Evolutionary conservation across 1,140 invertebrate genomes (phyloP).

Genomic region (Drosophila melanica): DNA sequence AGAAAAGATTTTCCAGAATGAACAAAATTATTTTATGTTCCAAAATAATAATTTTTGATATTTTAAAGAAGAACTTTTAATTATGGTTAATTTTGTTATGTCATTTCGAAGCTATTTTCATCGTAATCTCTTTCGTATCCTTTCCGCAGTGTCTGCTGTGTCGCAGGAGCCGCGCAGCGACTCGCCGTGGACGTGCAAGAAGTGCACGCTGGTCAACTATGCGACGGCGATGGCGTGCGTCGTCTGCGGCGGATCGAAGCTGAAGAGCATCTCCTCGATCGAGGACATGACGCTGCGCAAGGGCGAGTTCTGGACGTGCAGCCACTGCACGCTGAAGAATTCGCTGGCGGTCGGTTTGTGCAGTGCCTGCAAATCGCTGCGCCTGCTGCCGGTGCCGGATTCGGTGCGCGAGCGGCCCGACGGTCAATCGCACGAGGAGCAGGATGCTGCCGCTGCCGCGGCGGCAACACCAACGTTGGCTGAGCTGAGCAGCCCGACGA

Average conservation of each 20-base stretch:
- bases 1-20: too few relatives aligned
- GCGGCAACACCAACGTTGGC: neutral
- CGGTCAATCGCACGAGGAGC: conserved; percentile 68
- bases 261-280: conserved; percentile 87
- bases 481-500: conserved; percentile 20
- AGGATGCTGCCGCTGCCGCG: conserved; percentile 24
- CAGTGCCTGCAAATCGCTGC: conserved; percentile 89
- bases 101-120: too few relatives aligned
- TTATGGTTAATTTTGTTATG: too few relatives aligned
- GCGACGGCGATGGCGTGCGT: conserved; percentile 89
- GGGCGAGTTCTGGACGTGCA: conserved; percentile 91
- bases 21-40: too few relatives aligned
- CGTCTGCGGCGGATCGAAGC: conserved; percentile 92
- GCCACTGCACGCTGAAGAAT: conserved; percentile 93
- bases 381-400: conserved; percentile 60
- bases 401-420: conserved; percentile 66
- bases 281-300: conserved; percentile 89
- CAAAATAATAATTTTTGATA: too few relatives aligned
- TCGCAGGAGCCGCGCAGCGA: conserved; percentile 44
- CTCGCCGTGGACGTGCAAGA: conserved; percentile 92
- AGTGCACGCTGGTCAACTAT: conserved; percentile 93
- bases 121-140: too few relatives aligned
- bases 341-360: conserved; percentile 89
- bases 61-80: too few relatives aligned
- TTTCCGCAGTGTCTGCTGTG: too few relatives aligned